Percentiles rank a stretch among this genome's conserved stretches.
Conservation (phyloP, 2,113 vertebrate species). For the Columba janthina region DNA sequence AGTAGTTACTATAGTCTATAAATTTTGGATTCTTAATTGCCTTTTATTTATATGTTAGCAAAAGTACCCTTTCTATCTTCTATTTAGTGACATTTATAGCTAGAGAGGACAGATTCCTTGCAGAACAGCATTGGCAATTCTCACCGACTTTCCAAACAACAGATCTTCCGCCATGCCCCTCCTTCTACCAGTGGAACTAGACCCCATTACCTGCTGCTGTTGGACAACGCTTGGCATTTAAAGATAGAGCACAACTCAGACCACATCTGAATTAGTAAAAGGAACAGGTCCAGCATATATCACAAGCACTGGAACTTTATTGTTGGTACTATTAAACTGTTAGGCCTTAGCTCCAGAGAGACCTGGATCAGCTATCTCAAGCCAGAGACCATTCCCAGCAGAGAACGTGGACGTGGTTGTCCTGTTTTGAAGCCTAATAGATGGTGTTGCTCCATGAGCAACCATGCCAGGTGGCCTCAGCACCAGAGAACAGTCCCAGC, state of each 20-base stretch:
- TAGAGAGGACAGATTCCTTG: neutral
- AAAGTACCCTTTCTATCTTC: neutral
- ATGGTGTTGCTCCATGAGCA: neutral
- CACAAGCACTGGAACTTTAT: neutral
- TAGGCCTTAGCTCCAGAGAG: neutral
- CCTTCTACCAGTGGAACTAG: neutral
- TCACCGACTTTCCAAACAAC: neutral
- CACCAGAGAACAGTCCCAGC: neutral
- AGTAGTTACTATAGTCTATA: neutral
- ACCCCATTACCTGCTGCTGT: neutral
- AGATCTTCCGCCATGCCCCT: neutral
- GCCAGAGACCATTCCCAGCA: neutral
- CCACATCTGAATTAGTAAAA: neutral
- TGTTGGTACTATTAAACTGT: neutral
- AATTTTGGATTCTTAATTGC: neutral
- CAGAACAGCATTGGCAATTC: neutral
- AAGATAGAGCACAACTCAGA: neutral
- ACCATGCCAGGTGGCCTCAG: neutral
- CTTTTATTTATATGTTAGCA: neutral
- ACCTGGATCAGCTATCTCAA: neutral
- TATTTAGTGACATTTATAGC: neutral
- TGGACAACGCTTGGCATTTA: neutral
- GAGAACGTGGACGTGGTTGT: neutral
- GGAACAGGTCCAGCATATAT: neutral
- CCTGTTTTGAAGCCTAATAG: neutral